Conservation (phyloP, 1,140 invertebrate genomes). For the Thaumetopoea pityocampa region DNA sequence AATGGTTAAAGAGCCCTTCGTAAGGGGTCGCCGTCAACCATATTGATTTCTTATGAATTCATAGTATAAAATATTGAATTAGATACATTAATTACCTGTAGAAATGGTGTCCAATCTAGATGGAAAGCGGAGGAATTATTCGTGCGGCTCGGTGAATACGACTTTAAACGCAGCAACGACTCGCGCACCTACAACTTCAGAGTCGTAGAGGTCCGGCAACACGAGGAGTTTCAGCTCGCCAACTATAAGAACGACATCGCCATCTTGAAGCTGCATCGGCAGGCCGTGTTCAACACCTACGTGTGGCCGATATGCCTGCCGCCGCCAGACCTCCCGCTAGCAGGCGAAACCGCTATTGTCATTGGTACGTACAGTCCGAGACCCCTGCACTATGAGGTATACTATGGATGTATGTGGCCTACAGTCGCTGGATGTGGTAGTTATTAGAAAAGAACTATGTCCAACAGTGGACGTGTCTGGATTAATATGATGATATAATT, state of each 20-base stretch:
- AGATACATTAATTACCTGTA: too few relatives aligned
- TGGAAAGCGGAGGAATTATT: slow-evolving; percentile 78
- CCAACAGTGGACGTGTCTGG: too few relatives aligned
- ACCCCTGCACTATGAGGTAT: too few relatives aligned
- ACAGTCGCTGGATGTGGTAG: too few relatives aligned
- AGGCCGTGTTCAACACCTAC: slow-evolving; percentile 84
- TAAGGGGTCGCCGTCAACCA: too few relatives aligned
- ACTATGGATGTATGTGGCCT: too few relatives aligned
- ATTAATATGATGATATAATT: too few relatives aligned
- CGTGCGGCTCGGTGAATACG: slow-evolving; percentile 88
- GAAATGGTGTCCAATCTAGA: slow-evolving; percentile 68
- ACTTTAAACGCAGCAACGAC: slow-evolving; percentile 80
- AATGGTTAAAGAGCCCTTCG: too few relatives aligned
- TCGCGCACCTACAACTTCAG: slow-evolving; percentile 80
- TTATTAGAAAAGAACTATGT: too few relatives aligned
- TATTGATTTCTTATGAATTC: too few relatives aligned
- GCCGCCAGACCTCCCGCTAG: slow-evolving; percentile 77
- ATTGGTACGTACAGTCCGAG: slow-evolving; percentile 78
- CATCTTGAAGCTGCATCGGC: slow-evolving; percentile 82
- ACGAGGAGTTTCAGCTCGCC: slow-evolving; percentile 78
- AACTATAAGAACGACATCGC: slow-evolving; percentile 89
- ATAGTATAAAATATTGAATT: too few relatives aligned
- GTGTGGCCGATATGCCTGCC: slow-evolving; percentile 92
- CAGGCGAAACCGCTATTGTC: slow-evolving; percentile 81
- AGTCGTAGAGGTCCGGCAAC: slow-evolving; percentile 79